Evolutionary conservation across 2,888 invertebrate species (phyloP).

Genomic region (Eupithecia pulchellata): DNA sequence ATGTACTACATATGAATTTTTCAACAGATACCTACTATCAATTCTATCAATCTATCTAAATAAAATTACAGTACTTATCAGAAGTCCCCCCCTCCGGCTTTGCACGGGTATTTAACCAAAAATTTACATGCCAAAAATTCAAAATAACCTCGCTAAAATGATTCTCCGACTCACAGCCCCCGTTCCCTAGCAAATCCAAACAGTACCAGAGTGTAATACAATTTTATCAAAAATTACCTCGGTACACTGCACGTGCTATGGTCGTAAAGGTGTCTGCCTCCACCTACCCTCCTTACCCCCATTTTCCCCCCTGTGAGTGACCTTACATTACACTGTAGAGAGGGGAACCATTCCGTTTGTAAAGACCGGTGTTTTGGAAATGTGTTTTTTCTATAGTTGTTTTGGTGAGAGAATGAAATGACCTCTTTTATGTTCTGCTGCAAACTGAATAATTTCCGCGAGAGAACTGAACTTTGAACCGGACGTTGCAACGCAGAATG

Average conservation of each 20-base stretch:
- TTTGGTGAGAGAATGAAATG: not conserved
- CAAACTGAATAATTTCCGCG: not conserved
- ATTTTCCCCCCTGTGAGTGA: constrained; percentile 36
- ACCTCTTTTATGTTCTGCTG: not conserved
- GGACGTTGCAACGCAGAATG: not conserved
- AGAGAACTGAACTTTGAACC: not conserved
- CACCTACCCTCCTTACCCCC: constrained; percentile 28
- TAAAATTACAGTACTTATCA: too few relatives aligned
- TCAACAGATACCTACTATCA: too few relatives aligned
- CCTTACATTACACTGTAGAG: constrained; percentile 37
- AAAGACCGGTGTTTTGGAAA: not conserved
- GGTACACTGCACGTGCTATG: constrained; percentile 62
- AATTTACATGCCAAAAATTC: not conserved
- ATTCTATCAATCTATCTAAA: too few relatives aligned
- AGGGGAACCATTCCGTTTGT: constrained; percentile 13
- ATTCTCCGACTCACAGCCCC: constrained; percentile 32
- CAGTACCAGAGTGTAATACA: constrained; percentile 57
- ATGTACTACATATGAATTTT: too few relatives aligned
- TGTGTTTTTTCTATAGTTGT: not conserved
- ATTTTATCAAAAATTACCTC: constrained; percentile 71
- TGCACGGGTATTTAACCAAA: too few relatives aligned
- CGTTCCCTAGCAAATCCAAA: constrained; percentile 47
- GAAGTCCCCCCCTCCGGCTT: too few relatives aligned
- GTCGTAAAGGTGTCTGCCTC: constrained; percentile 68
- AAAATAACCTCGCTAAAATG: constrained; percentile 9